These are phyloP conservation scores for Nephrotoma flavescens DNA, from an alignment of 2,888 invertebrate species.

Conservation along the genomic window DNA sequence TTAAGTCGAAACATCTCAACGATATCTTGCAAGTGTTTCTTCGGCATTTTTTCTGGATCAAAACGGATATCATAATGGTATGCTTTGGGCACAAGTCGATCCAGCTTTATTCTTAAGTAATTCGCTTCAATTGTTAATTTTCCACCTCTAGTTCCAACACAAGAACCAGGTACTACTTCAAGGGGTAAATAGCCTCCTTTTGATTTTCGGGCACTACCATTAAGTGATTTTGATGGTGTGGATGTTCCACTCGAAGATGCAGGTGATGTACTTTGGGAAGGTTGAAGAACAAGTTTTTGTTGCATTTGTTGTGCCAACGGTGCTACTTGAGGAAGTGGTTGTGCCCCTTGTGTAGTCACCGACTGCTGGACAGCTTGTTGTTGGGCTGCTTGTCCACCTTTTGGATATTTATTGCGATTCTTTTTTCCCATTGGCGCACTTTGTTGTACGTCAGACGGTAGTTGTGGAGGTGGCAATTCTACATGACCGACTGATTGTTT, in stretches of 20 bases:
- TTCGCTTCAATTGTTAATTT: constrained; percentile 41
- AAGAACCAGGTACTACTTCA: background rate
- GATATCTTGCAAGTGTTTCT: constrained; percentile 39
- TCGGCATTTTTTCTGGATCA: constrained; percentile 48
- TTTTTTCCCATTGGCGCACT: background rate
- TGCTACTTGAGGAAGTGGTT: background rate
- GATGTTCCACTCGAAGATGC: background rate
- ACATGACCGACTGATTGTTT: background rate
- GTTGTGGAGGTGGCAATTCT: background rate
- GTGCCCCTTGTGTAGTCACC: too few species aligned
- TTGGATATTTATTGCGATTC: background rate
- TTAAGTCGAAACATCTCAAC: constrained; percentile 29
- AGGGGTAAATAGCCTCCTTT: background rate
- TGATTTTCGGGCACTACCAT: background rate
- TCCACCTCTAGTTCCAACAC: constrained; percentile 28
- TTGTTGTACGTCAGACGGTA: background rate
- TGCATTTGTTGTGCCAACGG: background rate
- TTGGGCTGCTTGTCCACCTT: constrained; percentile 20
- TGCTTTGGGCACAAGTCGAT: constrained; percentile 32
- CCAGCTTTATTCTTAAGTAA: constrained; percentile 42
- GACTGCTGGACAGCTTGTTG: background rate
- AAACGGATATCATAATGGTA: constrained; percentile 74
- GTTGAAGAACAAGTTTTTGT: background rate
- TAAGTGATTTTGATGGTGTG: background rate
- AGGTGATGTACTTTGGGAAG: background rate